phyloP scores from a whole-genome alignment of 2,113 vertebrate genomes.

The Lepisosteus oculatus region DNA sequence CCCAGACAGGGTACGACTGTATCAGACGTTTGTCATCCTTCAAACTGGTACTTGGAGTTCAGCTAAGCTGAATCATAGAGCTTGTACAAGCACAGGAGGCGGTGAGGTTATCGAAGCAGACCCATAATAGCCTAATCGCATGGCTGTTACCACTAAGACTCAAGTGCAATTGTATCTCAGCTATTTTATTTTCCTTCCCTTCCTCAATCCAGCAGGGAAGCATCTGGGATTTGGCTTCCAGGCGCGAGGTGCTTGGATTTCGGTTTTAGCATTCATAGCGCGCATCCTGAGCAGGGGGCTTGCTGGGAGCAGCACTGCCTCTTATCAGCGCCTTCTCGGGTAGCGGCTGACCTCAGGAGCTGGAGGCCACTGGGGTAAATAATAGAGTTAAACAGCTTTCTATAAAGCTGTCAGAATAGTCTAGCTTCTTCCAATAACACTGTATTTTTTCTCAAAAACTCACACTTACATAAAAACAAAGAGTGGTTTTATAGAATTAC shows the following conservation, averaged over 20 bases:
- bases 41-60: too few species aligned
- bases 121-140: not conserved
- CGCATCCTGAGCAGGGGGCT: too few species aligned
- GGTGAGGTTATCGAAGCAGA: not conserved
- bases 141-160: not conserved
- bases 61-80: too few species aligned
- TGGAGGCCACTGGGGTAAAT: slow-evolving; percentile 10
- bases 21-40: too few species aligned
- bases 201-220: not conserved
- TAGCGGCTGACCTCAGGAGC: slow-evolving; percentile 17
- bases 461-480: slow-evolving; percentile 14
- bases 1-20: too few species aligned
- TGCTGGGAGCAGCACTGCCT: not conserved
- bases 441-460: slow-evolving; percentile 47
- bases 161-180: not conserved
- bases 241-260: not conserved
- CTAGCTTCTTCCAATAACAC: slow-evolving; percentile 54
- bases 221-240: not conserved
- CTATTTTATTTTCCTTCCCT: not conserved
- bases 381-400: slow-evolving; percentile 48
- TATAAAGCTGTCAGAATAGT: slow-evolving; percentile 57
- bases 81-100: too few species aligned
- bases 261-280: too few species aligned
- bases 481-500: too few species aligned
- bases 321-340: slow-evolving; percentile 49